Percentiles rank a stretch among this genome's conserved stretches.
These are phyloP conservation scores for Cantharis rustica DNA, from an alignment of 2,888 invertebrate species.

Conservation along the genomic window DNA sequence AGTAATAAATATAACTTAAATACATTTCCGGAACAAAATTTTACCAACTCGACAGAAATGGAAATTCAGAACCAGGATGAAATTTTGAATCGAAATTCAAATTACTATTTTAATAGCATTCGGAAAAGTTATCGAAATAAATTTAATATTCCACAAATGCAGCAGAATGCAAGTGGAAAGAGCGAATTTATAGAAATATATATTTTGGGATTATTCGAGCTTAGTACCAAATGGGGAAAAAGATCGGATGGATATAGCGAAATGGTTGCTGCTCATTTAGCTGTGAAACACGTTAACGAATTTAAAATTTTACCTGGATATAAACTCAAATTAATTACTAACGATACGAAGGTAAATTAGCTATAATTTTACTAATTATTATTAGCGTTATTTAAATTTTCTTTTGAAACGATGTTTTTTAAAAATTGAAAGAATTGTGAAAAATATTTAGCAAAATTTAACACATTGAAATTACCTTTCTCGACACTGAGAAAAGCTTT, in stretches of 20 bases:
- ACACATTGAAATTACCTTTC: not conserved
- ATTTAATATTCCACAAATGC: slow-evolving; percentile 11
- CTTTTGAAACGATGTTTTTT: no score
- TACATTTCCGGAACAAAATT: not conserved
- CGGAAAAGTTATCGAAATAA: slow-evolving; percentile 14
- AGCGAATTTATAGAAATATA: slow-evolving; percentile 59
- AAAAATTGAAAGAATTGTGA: not conserved
- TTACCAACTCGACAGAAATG: not conserved
- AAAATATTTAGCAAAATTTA: not conserved
- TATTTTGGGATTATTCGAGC: slow-evolving; percentile 79
- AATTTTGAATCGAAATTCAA: not conserved
- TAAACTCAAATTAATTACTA: slow-evolving; percentile 74
- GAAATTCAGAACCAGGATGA: not conserved
- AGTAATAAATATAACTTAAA: slow-evolving; percentile 18
- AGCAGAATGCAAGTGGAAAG: slow-evolving; percentile 44
- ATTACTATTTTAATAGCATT: not conserved
- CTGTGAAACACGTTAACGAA: slow-evolving; percentile 79
- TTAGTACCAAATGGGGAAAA: slow-evolving; percentile 67
- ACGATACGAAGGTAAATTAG: slow-evolving; percentile 80
- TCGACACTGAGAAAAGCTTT: not conserved
- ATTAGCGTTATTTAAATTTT: no score
- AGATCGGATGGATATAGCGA: slow-evolving; percentile 75
- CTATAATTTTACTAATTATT: not conserved
- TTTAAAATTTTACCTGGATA: slow-evolving; percentile 73
- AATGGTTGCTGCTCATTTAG: slow-evolving; percentile 77